Conservation (phyloP, 2,888 invertebrate genomes). For the Heliconius aoede region DNA sequence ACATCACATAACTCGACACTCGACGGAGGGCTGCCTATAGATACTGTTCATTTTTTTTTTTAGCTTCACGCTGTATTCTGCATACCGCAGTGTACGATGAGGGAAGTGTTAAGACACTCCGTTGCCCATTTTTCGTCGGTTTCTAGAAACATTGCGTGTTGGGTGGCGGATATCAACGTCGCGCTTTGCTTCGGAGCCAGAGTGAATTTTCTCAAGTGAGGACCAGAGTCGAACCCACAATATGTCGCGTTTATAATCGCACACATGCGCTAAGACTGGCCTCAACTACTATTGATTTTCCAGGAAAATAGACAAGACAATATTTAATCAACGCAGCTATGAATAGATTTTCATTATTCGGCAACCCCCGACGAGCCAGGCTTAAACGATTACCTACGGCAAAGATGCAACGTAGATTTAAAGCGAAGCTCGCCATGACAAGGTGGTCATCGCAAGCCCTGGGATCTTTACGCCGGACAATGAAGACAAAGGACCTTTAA, state of each 20-base stretch:
- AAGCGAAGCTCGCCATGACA: slow-evolving; percentile 78
- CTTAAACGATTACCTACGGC: slow-evolving; percentile 78
- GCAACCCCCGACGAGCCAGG: slow-evolving; percentile 58
- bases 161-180: no score
- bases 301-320: slow-evolving; percentile 42
- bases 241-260: no score
- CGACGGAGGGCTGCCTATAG: slow-evolving; percentile 55
- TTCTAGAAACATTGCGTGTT: no score
- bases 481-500: slow-evolving; percentile 80
- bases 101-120: no score
- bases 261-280: slow-evolving; percentile 44
- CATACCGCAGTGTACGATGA: no score
- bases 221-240: no score
- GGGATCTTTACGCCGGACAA: slow-evolving; percentile 77
- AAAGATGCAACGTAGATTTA: slow-evolving; percentile 82
- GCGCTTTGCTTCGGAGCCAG: neutral
- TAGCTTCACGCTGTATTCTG: no score
- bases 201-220: no score
- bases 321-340: slow-evolving; percentile 49
- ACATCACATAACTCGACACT: slow-evolving; percentile 76
- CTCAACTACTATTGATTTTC: slow-evolving; percentile 52
- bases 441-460: slow-evolving; percentile 82
- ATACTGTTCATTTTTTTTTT: slow-evolving; percentile 16
- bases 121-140: no score
- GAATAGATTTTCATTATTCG: slow-evolving; percentile 76